phyloP scores from a whole-genome alignment of 1,140 invertebrate species.

The Thrips palmi region DNA sequence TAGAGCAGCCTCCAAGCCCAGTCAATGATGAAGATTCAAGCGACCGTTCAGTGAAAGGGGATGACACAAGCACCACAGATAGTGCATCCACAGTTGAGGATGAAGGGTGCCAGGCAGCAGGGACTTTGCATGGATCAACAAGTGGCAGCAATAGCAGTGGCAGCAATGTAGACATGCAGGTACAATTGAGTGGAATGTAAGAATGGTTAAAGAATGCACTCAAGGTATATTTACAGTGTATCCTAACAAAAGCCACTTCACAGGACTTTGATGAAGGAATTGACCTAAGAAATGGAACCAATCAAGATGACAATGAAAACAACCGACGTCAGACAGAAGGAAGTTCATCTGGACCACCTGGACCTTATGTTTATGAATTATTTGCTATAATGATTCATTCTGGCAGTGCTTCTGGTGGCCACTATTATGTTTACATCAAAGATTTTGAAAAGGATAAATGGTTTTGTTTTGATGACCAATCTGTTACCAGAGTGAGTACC shows the following conservation, averaged over 20 bases:
- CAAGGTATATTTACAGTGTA: too few species aligned
- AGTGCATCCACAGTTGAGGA: conserved; percentile 45
- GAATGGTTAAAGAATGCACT: too few species aligned
- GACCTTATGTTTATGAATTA: conserved; percentile 69
- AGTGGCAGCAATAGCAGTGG: too few species aligned
- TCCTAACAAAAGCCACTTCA: too few species aligned
- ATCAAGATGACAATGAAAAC: conserved; percentile 29
- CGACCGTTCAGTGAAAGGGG: conserved; percentile 29
- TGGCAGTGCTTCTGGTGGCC: conserved; percentile 76
- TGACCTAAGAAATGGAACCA: conserved; percentile 31
- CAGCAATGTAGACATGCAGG: too few species aligned
- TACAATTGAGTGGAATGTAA: too few species aligned
- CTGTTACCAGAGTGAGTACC: conserved; percentile 35
- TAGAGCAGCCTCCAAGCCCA: too few species aligned
- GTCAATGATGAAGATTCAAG: conserved; percentile 26
- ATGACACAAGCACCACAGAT: conserved; percentile 51
- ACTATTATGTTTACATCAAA: conserved; percentile 90
- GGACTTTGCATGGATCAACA: conserved; percentile 13
- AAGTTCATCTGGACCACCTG: conserved; percentile 22
- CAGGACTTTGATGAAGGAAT: conserved; percentile 35
- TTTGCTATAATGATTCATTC: conserved; percentile 91
- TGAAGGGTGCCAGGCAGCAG: conserved; percentile 32
- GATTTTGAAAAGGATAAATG: conserved; percentile 58
- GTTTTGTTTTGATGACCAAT: conserved; percentile 73
- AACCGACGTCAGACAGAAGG: conserved; percentile 22